Conservation (phyloP, 2,113 vertebrate species). For the Chaetops frenatus region DNA sequence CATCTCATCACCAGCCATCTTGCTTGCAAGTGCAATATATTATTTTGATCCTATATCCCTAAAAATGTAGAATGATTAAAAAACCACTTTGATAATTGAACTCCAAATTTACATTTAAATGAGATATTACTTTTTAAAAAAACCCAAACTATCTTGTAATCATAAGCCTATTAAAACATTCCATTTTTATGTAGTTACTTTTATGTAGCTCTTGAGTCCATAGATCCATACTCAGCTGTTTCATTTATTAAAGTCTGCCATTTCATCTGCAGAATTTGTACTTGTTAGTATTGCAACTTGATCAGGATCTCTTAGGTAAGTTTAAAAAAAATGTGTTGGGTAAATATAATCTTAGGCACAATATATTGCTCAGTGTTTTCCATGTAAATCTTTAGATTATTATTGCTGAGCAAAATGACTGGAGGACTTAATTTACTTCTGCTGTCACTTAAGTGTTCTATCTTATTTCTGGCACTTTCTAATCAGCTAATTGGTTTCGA, state of each 20-base stretch:
- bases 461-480: slow-evolving; percentile 54
- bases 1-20: not conserved
- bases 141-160: not conserved
- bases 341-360: not conserved
- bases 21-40: slow-evolving; percentile 17
- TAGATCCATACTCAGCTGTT: not conserved
- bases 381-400: not conserved
- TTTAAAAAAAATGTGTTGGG: not conserved
- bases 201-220: slow-evolving; percentile 5
- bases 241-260: not conserved
- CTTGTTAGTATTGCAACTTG: not conserved
- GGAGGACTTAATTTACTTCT: not conserved
- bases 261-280: not conserved
- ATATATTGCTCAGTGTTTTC: not conserved
- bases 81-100: slow-evolving; percentile 53
- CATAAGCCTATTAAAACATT: slow-evolving; percentile 1
- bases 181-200: no score
- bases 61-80: slow-evolving; percentile 26
- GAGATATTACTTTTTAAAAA: not conserved
- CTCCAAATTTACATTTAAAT: slow-evolving; percentile 69
- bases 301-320: not conserved
- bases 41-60: slow-evolving; percentile 34
- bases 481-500: slow-evolving; percentile 56
- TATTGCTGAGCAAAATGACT: not conserved
- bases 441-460: not conserved